Evolutionary conservation across 2,888 invertebrate genomes (phyloP), one percentile per base, ranked within the genome.

Genomic region (Calameuta pallipes): DNA sequence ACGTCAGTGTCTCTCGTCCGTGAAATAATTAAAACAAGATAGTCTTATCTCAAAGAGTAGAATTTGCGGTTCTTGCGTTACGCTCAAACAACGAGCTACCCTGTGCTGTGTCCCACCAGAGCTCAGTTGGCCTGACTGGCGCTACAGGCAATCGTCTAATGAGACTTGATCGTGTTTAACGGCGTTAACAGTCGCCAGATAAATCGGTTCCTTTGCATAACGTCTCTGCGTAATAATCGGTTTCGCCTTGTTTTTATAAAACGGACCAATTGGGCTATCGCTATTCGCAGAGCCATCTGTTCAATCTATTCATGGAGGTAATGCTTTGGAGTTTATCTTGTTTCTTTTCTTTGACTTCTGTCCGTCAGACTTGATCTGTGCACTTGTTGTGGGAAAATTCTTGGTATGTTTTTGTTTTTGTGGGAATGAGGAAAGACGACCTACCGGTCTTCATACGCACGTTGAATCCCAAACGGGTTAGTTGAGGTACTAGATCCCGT

Each of bases 21-120:
- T 71, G 34, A 71, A 71, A 71, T 71, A 71, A 71, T 71, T 71
- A 71, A 31, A 34, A 71, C 33, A 71, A 31, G 71, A 71, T 71
- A 71, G 70, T 71, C 71, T 71, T 71, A 71, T 71, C 71, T 71
- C 13, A 13, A 33, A 70, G 56, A 6, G 23, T 23, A 56, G 56
- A 56, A 23, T 23, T 23, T 56, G 56, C 23, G 9, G 71, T 71
- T 71, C 13, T 13, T 12, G 33, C 34, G 71, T 34, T 30, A 6
- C 71, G 71, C 13, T 15, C 71, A 31, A 71, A 71, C 71, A 71
- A 71, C 71, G 71, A 71, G 13, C 13, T 34, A 31, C 34, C 56
- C 56, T 56, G 56, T 56, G 23, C 71, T 71, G 71, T 30, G n/a
- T 23, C 4, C 33, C 71, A 31, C 2, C 13, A 71, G 71, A 31